Evolutionary conservation across 2,797 vertebrate species (phyloP), one percentile per base, ranked within the genome.

Genomic region (Triplophysa bombifrons): DNA sequence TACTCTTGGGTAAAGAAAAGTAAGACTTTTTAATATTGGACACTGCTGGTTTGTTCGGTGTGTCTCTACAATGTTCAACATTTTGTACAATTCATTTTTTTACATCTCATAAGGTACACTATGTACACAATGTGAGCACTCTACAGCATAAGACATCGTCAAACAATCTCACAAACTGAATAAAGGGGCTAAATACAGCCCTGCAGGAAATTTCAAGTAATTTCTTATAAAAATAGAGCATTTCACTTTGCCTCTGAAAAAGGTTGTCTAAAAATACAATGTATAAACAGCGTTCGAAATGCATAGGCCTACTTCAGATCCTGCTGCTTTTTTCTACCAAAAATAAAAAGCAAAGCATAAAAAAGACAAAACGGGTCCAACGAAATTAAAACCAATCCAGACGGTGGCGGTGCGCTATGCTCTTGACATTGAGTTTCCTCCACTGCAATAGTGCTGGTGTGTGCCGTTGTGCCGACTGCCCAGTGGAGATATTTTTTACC

Each of bases 171-270:
- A 84, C 82, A 78, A 80, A 85, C 86, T 84, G 83, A 73, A 84
- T 86, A 83, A 41, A 41, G 13, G 12, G 44, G 20, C 84, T 86
- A 69, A 78, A 38, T 74, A 84, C 78, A 56, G 34, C 78, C 67
- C 76, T 83, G 72, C 81, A 87, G 89, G 91, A 93, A 92, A 91
- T 87, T 92, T 94, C 91, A 94, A 93, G 93, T 94, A 91, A 88
- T 90, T 84, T 89, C 78, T 72, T 82, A 90, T 92, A 93, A 93
- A 94, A 93, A 94, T 93, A 93, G 83, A 93, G 88, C 84, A 83
- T 91, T 90, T 76, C 84, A 85, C 89, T 87, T 87, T 84, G 82
- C 86, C 81, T 90, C 85, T 91, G 89, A 88, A 93, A 89, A 87
- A 81, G 53, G 12, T 82, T 75, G 70, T 90, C 84, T 87, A 84